Conservation (phyloP, 2,888 invertebrate species). For the Drosophila lacicola region DNA sequence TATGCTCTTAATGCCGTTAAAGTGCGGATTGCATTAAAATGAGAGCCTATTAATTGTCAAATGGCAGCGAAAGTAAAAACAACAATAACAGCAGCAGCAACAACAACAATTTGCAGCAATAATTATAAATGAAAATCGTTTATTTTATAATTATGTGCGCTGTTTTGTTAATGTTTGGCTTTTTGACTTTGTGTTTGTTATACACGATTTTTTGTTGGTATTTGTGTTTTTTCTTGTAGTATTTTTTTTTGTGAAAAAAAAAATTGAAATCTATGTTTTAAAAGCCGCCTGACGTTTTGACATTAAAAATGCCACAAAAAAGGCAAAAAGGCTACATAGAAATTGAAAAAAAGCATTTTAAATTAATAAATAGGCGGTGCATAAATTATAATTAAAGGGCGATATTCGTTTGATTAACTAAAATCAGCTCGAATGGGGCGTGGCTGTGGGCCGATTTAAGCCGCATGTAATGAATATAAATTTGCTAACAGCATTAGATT, state of each 20-base stretch:
- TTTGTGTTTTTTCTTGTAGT: neutral
- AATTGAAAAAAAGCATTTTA: conserved; percentile 8
- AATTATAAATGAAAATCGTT: conserved; percentile 20
- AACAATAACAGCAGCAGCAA: neutral
- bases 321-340: neutral
- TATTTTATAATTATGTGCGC: conserved; percentile 25
- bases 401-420: conserved; percentile 62
- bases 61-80: conserved; percentile 15
- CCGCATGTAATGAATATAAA: conserved; percentile 60
- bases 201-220: neutral
- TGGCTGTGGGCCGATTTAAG: conserved; percentile 7
- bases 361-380: conserved; percentile 46
- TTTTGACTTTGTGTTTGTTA: conserved; percentile 19
- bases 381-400: conserved; percentile 72
- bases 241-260: neutral
- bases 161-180: conserved; percentile 2
- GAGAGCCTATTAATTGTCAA: conserved; percentile 37
- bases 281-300: conserved; percentile 54
- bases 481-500: conserved; percentile 66
- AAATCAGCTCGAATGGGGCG: conserved; percentile 17
- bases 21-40: conserved; percentile 32
- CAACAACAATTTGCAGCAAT: conserved; percentile 7
- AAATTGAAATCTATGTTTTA: conserved; percentile 54
- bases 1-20: conserved; percentile 25
- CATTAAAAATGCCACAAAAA: conserved; percentile 54